phyloP scores from a whole-genome alignment of 1,140 invertebrate species.

The Druon quercuslanigerum region DNA sequence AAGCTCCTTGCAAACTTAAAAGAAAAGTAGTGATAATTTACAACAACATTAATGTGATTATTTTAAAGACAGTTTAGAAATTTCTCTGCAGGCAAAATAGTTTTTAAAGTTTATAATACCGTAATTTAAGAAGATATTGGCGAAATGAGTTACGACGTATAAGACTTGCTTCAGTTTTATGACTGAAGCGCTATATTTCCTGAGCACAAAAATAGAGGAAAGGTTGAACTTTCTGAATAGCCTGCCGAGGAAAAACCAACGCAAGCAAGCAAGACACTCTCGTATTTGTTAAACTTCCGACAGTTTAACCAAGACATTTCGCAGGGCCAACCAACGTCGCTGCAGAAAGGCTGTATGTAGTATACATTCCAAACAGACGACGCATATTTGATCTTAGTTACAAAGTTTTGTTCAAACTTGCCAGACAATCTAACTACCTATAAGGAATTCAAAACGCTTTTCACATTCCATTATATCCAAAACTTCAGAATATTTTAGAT shows the following conservation, averaged over 20 bases:
- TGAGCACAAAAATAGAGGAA: slow-evolving; percentile 8
- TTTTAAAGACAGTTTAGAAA: too few relatives aligned
- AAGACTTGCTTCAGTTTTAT: slow-evolving; percentile 5
- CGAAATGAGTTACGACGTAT: slow-evolving; percentile 10
- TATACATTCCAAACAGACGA: slow-evolving; percentile 10
- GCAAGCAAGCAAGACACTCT: slow-evolving; percentile 22
- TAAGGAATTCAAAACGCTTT: background rate
- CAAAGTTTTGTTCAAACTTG: slow-evolving; percentile 12
- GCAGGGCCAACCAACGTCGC: background rate
- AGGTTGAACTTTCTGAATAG: slow-evolving; percentile 28
- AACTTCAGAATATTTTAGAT: too few relatives aligned
- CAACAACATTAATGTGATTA: too few relatives aligned
- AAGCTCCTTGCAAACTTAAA: too few relatives aligned
- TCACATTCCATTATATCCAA: background rate
- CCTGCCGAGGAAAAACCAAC: slow-evolving; percentile 8
- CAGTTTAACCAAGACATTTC: slow-evolving; percentile 25
- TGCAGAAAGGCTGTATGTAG: background rate
- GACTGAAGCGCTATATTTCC: slow-evolving; percentile 10
- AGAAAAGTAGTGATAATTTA: too few relatives aligned
- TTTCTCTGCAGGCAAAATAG: background rate
- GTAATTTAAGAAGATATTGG: slow-evolving; percentile 7
- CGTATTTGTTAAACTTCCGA: slow-evolving; percentile 25
- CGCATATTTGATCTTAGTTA: slow-evolving; percentile 26
- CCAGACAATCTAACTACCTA: background rate
- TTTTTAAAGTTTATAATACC: slow-evolving; percentile 4